phyloP scores from a whole-genome alignment of 2,888 invertebrate species.

The Leptinotarsa haldemani region DNA sequence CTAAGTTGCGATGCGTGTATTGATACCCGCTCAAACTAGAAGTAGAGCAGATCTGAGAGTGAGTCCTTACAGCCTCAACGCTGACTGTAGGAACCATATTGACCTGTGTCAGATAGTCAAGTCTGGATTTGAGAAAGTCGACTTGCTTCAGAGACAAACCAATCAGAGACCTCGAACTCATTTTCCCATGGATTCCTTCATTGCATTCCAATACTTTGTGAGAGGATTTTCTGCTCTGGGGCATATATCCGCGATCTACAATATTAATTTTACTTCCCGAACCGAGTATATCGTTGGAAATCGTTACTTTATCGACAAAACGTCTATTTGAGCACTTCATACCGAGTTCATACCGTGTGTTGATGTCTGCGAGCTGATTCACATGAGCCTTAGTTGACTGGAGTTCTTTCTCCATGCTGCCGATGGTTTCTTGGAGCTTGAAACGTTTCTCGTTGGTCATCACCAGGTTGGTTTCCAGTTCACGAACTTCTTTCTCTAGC shows the following conservation, averaged over 20 bases:
- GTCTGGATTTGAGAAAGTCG: conserved; percentile 50
- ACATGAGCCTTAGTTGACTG: conserved; percentile 61
- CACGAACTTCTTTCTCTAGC: conserved; percentile 56
- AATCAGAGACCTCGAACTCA: conserved; percentile 49
- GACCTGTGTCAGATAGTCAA: conserved; percentile 51
- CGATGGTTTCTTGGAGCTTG: conserved; percentile 61
- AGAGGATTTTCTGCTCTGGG: conserved; percentile 13
- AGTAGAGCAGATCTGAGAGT: conserved; percentile 20
- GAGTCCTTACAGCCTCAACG: not conserved
- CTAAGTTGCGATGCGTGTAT: conserved; percentile 38
- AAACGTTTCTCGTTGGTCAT: conserved; percentile 61
- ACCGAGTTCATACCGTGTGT: conserved; percentile 59
- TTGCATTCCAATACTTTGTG: conserved; percentile 15
- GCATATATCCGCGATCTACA: not conserved
- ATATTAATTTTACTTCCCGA: not conserved
- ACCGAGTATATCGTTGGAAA: not conserved
- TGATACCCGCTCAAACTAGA: conserved; percentile 22
- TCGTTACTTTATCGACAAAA: conserved; percentile 1
- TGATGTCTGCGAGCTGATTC: conserved; percentile 57
- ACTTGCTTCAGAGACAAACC: conserved; percentile 54
- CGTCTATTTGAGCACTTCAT: conserved; percentile 43
- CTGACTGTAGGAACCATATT: conserved; percentile 32
- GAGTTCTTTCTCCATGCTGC: conserved; percentile 61
- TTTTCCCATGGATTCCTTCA: conserved; percentile 11
- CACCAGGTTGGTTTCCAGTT: conserved; percentile 57